Conservation (phyloP, 2,113 vertebrate species). For the Austrofundulus limnaeus region DNA sequence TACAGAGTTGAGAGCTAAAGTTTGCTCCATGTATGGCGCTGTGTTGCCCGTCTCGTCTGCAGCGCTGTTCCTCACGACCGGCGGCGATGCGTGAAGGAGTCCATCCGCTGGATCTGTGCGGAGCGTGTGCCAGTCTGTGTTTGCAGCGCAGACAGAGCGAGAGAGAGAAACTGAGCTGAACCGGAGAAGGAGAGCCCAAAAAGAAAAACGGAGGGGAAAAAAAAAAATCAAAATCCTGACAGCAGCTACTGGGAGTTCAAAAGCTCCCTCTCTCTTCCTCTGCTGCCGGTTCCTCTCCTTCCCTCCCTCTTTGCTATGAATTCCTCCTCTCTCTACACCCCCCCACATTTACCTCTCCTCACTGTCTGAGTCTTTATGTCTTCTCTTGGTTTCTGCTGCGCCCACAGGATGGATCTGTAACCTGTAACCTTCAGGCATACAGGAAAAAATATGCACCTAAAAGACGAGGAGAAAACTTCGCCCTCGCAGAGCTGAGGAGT, state of each 20-base stretch:
- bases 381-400: conserved; percentile 63
- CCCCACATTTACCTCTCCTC: conserved; percentile 59
- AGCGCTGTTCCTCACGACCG: conserved; percentile 70
- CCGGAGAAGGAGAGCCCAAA: conserved; percentile 43
- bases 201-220: too few relatives aligned
- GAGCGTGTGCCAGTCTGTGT: conserved; percentile 39
- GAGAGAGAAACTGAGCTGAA: conserved; percentile 34
- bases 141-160: conserved; percentile 40
- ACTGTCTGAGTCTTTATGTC: conserved; percentile 60
- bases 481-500: conserved; percentile 1
- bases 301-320: conserved; percentile 46
- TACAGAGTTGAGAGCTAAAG: conserved; percentile 83
- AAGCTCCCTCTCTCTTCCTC: conserved; percentile 66
- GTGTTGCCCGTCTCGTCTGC: conserved; percentile 61
- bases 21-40: conserved; percentile 84
- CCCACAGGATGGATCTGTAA: conserved; percentile 69
- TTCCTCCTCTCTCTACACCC: conserved; percentile 51
- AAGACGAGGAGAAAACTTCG: conserved; percentile 35
- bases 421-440: conserved; percentile 57
- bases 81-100: conserved; percentile 59
- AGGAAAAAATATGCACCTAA: conserved; percentile 50
- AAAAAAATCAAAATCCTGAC: conserved; percentile 53
- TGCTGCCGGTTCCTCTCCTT: conserved; percentile 47
- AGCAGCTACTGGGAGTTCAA: conserved; percentile 74
- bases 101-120: conserved; percentile 67